These are phyloP conservation scores for Lonchura striata DNA, from an alignment of 2,113 vertebrate genomes.

Conservation along the genomic window DNA sequence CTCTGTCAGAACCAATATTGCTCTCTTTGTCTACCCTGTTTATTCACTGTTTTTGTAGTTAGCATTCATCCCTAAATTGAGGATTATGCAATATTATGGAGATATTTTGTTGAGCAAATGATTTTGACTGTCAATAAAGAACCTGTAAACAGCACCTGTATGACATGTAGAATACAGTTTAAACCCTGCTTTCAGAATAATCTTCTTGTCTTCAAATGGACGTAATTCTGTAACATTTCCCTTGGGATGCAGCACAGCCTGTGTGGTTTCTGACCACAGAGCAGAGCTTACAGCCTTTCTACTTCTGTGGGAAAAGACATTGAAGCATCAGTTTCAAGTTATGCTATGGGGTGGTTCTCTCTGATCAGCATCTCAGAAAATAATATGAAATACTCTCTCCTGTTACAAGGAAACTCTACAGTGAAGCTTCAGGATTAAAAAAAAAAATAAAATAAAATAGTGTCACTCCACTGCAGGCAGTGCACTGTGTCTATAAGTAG, in stretches of 20 bases:
- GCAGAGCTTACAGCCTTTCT: background rate
- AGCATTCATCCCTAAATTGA: background rate
- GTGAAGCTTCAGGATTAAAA: background rate
- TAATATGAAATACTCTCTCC: background rate
- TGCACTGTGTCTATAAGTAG: background rate
- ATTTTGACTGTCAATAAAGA: background rate
- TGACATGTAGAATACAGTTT: background rate
- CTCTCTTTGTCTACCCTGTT: background rate
- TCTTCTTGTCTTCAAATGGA: background rate
- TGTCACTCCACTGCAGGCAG: background rate
- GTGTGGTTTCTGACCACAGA: background rate
- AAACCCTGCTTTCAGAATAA: background rate
- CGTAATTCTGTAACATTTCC: background rate
- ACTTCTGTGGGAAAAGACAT: background rate
- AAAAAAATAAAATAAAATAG: background rate
- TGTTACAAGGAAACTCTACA: background rate
- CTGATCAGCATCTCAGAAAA: background rate
- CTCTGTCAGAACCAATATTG: background rate
- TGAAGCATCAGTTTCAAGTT: background rate
- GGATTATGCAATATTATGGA: background rate
- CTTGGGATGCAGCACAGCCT: background rate
- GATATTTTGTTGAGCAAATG: background rate
- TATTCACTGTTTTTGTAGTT: background rate
- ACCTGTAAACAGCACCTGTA: background rate
- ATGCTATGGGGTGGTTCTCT: background rate